phyloP scores from a whole-genome alignment of 2,797 vertebrate genomes.

The Masticophis lateralis region DNA sequence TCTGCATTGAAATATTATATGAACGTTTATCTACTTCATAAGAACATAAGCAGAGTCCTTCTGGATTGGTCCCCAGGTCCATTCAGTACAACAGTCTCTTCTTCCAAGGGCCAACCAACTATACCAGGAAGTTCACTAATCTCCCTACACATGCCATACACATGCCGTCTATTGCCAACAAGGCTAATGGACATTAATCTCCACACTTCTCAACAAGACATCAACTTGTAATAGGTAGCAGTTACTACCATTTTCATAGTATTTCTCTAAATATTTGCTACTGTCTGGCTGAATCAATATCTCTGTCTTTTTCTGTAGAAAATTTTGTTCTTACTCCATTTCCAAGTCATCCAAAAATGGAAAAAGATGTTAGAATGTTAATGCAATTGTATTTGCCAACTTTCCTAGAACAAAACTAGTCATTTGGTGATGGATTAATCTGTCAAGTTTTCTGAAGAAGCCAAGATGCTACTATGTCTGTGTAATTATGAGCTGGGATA shows the following conservation, averaged over 20 bases:
- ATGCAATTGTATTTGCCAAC: slow-evolving; percentile 22
- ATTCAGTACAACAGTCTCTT: not conserved
- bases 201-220: not conserved
- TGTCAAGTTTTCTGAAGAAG: slow-evolving; percentile 30
- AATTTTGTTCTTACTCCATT: not conserved
- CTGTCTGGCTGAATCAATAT: not conserved
- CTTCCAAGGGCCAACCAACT: not conserved
- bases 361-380: slow-evolving; percentile 38
- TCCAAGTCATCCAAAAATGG: not conserved
- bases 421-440: slow-evolving; percentile 42
- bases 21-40: not conserved
- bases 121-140: not conserved
- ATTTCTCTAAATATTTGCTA: not conserved
- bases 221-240: not conserved
- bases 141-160: not conserved
- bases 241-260: not conserved
- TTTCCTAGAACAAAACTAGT: slow-evolving; percentile 42
- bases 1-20: not conserved
- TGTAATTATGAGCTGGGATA: too few species aligned
- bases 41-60: not conserved
- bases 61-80: not conserved
- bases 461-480: slow-evolving; percentile 1
- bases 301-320: not conserved
- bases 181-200: not conserved
- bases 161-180: not conserved